Conservation (phyloP, 1,140 invertebrate genomes). For the Oppia nitens region DNA sequence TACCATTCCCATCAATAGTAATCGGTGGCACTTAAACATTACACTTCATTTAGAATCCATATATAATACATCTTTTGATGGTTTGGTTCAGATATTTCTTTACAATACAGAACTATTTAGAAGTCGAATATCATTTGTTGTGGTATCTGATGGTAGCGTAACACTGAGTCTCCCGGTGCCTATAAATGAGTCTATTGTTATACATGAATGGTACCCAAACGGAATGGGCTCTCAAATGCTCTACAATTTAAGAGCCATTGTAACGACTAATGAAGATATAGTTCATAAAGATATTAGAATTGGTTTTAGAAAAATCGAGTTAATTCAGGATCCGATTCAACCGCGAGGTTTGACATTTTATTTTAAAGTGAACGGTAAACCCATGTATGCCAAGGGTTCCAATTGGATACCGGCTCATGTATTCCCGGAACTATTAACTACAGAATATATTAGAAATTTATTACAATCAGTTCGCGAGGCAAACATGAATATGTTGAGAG, state of each 20-base stretch:
- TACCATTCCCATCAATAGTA: background rate
- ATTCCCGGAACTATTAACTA: slow-evolving; percentile 53
- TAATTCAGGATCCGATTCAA: slow-evolving; percentile 29
- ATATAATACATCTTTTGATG: background rate
- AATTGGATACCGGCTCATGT: slow-evolving; percentile 87
- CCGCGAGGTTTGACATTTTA: slow-evolving; percentile 49
- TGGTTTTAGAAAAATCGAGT: slow-evolving; percentile 70
- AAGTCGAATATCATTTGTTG: background rate
- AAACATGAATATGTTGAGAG: slow-evolving; percentile 82
- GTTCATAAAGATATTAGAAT: slow-evolving; percentile 36
- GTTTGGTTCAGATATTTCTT: background rate
- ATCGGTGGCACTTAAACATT: slow-evolving; percentile 2
- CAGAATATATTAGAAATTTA: slow-evolving; percentile 35
- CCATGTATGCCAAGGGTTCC: slow-evolving; percentile 89
- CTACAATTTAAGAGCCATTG: slow-evolving; percentile 12
- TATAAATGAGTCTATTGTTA: background rate
- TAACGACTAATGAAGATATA: slow-evolving; percentile 20
- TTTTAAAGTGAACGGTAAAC: slow-evolving; percentile 65
- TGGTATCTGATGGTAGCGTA: background rate
- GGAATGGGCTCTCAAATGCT: slow-evolving; percentile 6
- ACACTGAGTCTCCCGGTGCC: background rate
- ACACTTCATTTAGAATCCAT: background rate
- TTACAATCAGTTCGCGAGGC: slow-evolving; percentile 52
- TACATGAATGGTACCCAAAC: slow-evolving; percentile 13
- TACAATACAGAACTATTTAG: background rate